These are phyloP conservation scores for Sebastes diploproa DNA, from an alignment of 2,797 vertebrate species.

Conservation along the genomic window DNA sequence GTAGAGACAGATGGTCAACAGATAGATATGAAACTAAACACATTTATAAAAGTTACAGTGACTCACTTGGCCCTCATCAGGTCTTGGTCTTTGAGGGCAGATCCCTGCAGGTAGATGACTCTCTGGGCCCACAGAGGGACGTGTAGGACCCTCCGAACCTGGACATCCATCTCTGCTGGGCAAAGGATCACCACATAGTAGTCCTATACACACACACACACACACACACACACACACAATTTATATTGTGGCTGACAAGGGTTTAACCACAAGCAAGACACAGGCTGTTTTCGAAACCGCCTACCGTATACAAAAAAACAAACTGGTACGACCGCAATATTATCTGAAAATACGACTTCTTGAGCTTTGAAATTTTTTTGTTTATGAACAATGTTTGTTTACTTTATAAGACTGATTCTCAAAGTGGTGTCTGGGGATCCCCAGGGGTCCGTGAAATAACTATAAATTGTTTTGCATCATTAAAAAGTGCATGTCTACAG, in stretches of 20 bases:
- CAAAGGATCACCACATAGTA: conserved; percentile 90
- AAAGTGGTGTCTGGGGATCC: no score
- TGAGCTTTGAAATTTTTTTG: no score
- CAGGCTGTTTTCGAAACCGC: no score
- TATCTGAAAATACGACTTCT: no score
- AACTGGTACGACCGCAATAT: no score
- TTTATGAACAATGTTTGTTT: no score
- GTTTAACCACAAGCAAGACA: not conserved
- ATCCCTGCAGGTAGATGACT: conserved; percentile 89
- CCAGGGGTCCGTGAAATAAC: no score
- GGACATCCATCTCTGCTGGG: conserved; percentile 88
- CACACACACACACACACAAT: conserved; percentile 17
- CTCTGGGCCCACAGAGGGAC: conserved; percentile 89
- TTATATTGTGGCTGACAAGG: not conserved
- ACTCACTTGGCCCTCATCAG: conserved; percentile 90
- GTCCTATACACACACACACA: conserved; percentile 76
- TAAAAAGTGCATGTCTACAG: no score
- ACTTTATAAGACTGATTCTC: no score
- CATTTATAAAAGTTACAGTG: not conserved
- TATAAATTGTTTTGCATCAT: no score
- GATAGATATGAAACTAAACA: not conserved
- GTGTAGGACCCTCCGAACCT: conserved; percentile 86
- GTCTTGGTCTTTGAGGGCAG: conserved; percentile 88
- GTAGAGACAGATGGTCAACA: not conserved
- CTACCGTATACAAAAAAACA: no score